A percentile compares a stretch with the other conserved stretches of the same genome.
Conservation (phyloP, 1,140 invertebrate species). For the Lepidurus apus region DNA sequence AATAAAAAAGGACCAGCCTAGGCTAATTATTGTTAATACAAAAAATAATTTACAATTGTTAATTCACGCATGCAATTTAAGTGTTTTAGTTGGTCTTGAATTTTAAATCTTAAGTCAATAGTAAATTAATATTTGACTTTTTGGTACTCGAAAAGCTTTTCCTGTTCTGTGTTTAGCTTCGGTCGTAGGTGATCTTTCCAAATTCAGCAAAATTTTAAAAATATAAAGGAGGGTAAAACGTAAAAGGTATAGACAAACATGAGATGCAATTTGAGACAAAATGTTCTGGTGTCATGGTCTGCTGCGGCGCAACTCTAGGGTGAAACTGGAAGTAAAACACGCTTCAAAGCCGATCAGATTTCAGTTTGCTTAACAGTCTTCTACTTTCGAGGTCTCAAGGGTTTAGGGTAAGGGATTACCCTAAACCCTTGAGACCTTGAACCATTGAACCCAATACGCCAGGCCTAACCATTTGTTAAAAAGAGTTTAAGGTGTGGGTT, state of each 20-base stretch:
- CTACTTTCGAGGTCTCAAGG: not conserved
- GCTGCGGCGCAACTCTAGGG: not conserved
- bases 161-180: no score
- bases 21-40: no score
- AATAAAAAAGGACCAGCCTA: no score
- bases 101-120: no score
- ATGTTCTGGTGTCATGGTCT: constrained; percentile 1
- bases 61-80: no score
- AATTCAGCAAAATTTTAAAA: not conserved
- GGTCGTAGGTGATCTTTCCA: not conserved
- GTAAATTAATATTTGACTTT: no score
- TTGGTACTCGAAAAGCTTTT: no score
- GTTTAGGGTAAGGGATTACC: no score
- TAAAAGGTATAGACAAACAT: not conserved
- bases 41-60: no score
- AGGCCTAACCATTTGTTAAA: constrained; percentile 6
- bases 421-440: constrained; percentile 10
- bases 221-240: not conserved
- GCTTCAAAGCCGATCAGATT: not conserved
- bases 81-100: no score
- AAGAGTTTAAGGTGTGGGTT: constrained; percentile 22
- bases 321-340: not conserved
- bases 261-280: not conserved
- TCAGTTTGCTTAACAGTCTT: constrained; percentile 2
- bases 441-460: not conserved